These are phyloP conservation scores for Arnoldichthys spilopterus DNA, from an alignment of 2,797 vertebrate genomes.

Conservation along the genomic window DNA sequence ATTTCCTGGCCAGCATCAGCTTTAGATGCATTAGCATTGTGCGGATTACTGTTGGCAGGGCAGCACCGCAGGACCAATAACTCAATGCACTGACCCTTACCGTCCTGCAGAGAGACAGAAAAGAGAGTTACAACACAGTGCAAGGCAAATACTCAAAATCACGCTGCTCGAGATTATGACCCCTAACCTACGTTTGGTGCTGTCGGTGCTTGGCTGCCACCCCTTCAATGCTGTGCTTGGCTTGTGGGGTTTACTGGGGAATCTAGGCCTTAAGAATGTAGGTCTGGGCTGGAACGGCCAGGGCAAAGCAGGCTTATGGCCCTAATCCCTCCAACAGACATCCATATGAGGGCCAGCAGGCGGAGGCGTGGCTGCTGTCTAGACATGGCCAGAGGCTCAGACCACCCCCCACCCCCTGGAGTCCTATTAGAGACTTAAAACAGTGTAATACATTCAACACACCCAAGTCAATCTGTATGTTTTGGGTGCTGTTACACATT, in stretches of 20 bases:
- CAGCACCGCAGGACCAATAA: slow-evolving; percentile 33
- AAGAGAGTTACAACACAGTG: slow-evolving; percentile 28
- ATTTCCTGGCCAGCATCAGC: slow-evolving; percentile 64
- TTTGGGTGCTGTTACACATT: neutral
- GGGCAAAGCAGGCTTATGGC: slow-evolving; percentile 79
- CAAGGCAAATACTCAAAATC: no score
- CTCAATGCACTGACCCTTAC: slow-evolving; percentile 16
- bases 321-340: slow-evolving; percentile 82
- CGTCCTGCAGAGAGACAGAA: neutral
- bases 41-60: slow-evolving; percentile 66
- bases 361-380: slow-evolving; percentile 70
- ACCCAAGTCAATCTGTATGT: neutral
- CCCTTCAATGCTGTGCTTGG: neutral
- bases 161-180: slow-evolving; percentile 14
- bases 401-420: slow-evolving; percentile 36
- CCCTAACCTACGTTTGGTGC: neutral
- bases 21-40: slow-evolving; percentile 71
- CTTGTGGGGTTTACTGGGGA: slow-evolving; percentile 18
- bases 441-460: neutral
- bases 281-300: slow-evolving; percentile 63
- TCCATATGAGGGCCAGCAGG: slow-evolving; percentile 79
- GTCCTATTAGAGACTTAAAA: slow-evolving; percentile 19
- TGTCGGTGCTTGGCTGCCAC: neutral
- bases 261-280: slow-evolving; percentile 71
- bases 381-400: slow-evolving; percentile 51